Percentiles rank a stretch among this genome's conserved stretches.
These are phyloP conservation scores for Epinephelus cyanopodus DNA, from an alignment of 2,113 vertebrate genomes.

Conservation along the genomic window DNA sequence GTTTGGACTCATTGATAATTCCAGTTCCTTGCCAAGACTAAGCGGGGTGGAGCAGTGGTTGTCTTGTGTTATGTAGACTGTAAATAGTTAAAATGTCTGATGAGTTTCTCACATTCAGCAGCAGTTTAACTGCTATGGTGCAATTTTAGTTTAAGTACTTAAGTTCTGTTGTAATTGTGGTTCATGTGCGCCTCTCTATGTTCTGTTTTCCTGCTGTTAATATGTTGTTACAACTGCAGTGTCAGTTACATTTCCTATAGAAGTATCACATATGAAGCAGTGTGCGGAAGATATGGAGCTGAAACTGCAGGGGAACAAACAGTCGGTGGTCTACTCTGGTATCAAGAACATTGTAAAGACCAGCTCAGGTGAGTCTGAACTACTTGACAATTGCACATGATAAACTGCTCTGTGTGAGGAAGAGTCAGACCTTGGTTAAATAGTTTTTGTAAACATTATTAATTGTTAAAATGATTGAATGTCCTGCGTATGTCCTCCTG, in stretches of 20 bases:
- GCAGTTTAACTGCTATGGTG: not conserved
- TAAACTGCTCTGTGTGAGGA: not conserved
- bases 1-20: no score
- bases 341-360: conserved; percentile 97
- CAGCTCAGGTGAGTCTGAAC: conserved; percentile 89
- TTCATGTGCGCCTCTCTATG: not conserved
- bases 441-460: not conserved
- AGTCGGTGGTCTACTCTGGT: conserved; percentile 93
- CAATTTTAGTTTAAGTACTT: not conserved
- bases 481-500: conserved; percentile 1
- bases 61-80: not conserved
- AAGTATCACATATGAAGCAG: conserved; percentile 96
- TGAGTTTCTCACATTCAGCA: not conserved
- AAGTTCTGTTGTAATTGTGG: not conserved
- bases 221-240: not conserved
- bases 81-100: not conserved
- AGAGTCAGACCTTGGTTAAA: not conserved
- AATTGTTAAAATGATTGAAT: not conserved
- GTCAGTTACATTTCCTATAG: conserved; percentile 88
- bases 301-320: conserved; percentile 93
- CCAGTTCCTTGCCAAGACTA: no score
- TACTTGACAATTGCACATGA: not conserved
- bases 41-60: no score
- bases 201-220: not conserved
- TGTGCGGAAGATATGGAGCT: conserved; percentile 96